Evolutionary conservation across 2,797 vertebrate genomes (phyloP).

Genomic region (Phylloscopus collybita): DNA sequence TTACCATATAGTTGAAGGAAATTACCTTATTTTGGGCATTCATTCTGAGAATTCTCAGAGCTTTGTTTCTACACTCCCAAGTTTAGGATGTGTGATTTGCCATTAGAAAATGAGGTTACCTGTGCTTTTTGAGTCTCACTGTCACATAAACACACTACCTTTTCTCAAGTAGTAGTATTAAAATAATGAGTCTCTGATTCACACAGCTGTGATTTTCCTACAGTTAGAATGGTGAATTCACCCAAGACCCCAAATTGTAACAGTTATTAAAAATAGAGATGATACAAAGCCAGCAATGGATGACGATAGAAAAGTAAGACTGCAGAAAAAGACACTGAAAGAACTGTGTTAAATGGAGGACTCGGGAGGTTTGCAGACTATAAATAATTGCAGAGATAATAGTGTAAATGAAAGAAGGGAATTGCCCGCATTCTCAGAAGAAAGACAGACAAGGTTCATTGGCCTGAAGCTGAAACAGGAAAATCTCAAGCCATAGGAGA

Average conservation of each 20-base stretch:
- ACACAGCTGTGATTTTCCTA: background rate
- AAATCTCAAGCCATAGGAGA: background rate
- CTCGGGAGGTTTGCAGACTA: constrained; percentile 25
- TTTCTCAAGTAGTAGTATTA: background rate
- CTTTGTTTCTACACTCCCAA: background rate
- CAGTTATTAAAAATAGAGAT: background rate
- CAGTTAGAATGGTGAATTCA: background rate
- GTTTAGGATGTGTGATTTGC: background rate
- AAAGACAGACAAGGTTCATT: constrained; percentile 10
- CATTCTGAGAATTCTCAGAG: background rate
- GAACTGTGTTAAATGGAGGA: background rate
- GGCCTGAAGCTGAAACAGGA: constrained; percentile 42
- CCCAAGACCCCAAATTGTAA: background rate
- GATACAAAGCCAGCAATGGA: background rate
- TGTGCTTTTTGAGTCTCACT: background rate
- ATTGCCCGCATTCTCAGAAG: constrained; percentile 44
- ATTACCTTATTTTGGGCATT: background rate
- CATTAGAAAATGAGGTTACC: background rate
- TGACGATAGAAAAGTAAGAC: background rate
- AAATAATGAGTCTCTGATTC: background rate
- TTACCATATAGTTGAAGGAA: background rate
- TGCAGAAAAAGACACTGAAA: background rate
- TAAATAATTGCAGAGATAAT: constrained; percentile 52
- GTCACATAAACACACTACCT: background rate
- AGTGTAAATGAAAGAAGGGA: constrained; percentile 57